Conservation (phyloP, 2,888 invertebrate genomes). For the Drosophila kokeensis region DNA sequence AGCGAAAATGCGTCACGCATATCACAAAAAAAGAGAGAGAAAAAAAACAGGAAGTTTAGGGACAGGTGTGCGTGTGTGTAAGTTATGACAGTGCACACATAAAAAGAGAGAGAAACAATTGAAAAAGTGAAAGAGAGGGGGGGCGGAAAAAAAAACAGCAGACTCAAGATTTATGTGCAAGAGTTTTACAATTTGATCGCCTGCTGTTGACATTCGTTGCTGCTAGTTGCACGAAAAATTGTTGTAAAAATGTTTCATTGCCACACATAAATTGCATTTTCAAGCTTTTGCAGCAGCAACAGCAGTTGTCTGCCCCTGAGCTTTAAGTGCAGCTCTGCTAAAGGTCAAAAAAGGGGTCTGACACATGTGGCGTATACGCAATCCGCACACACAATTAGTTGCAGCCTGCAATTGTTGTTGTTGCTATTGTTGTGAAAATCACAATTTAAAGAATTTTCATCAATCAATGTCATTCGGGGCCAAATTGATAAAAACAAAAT, state of each 20-base stretch:
- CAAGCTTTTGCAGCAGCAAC: slow-evolving; percentile 21
- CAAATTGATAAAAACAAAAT: slow-evolving; percentile 23
- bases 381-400: slow-evolving; percentile 58
- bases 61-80: slow-evolving; percentile 34
- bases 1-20: slow-evolving; percentile 74
- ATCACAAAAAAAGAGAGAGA: slow-evolving; percentile 34
- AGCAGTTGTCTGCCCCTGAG: slow-evolving; percentile 55
- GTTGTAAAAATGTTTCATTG: slow-evolving; percentile 68
- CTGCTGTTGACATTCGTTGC: slow-evolving; percentile 74
- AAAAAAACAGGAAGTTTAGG: slow-evolving; percentile 24
- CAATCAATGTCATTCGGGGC: slow-evolving; percentile 73
- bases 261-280: slow-evolving; percentile 66
- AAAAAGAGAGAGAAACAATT: slow-evolving; percentile 28
- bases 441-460: slow-evolving; percentile 69
- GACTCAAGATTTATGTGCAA: slow-evolving; percentile 74
- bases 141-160: slow-evolving; percentile 5
- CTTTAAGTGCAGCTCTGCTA: slow-evolving; percentile 53
- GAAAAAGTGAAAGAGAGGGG: not conserved
- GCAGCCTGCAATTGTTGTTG: slow-evolving; percentile 20
- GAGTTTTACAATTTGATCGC: slow-evolving; percentile 79
- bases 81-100: slow-evolving; percentile 67
- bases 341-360: slow-evolving; percentile 8
- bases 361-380: slow-evolving; percentile 55
- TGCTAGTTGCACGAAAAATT: slow-evolving; percentile 58
- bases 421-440: slow-evolving; percentile 22